Conservation (phyloP, 2,113 vertebrate genomes). For the Cebidichthys violaceus region DNA sequence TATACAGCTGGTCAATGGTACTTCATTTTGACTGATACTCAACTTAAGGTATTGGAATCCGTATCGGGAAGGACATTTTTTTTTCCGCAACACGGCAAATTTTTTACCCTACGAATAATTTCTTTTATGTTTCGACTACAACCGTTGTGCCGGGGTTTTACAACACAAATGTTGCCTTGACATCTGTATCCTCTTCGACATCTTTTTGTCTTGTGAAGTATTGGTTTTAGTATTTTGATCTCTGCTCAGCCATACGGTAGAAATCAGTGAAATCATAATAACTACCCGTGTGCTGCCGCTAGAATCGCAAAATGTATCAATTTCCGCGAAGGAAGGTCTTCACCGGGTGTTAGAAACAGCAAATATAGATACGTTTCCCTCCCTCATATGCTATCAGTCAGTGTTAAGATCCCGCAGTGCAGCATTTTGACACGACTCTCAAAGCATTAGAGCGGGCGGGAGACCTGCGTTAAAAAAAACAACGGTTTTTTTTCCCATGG, state of each 20-base stretch:
- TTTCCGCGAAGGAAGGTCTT: neutral
- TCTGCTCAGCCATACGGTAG: conserved; percentile 15
- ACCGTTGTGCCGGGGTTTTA: neutral
- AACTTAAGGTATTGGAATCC: too few species aligned
- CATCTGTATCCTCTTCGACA: neutral
- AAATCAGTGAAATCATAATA: conserved; percentile 14
- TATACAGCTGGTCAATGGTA: too few species aligned
- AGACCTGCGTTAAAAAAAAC: conserved; percentile 8
- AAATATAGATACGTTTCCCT: neutral
- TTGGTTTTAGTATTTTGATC: neutral
- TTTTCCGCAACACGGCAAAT: too few species aligned
- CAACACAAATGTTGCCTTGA: neutral
- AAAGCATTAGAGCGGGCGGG: conserved; percentile 1
- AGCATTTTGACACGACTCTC: conserved; percentile 25
- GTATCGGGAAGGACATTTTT: too few species aligned
- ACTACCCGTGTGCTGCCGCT: neutral
- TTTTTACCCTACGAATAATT: too few species aligned
- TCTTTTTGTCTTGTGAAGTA: neutral
- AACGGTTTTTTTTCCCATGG: neutral
- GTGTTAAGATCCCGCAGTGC: conserved; percentile 18
- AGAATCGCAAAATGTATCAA: neutral
- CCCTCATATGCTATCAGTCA: neutral
- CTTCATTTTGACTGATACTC: too few species aligned
- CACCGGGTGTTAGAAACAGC: neutral
- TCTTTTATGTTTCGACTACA: fast-evolving